Evolutionary conservation across 2,888 invertebrate species (phyloP).

Genomic region (Sycophila texana): DNA sequence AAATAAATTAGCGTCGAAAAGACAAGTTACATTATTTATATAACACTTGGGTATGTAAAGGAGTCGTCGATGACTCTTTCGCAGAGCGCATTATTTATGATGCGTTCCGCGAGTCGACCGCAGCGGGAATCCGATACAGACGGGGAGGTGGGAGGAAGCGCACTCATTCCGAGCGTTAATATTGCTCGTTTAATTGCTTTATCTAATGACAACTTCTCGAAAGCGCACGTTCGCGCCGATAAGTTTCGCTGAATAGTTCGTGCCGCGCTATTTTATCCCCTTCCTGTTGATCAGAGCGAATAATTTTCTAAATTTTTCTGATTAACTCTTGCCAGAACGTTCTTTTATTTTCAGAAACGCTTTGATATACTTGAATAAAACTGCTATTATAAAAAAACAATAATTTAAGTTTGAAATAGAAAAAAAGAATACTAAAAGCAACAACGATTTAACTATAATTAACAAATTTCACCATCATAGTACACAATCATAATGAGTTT

Average conservation of each 20-base stretch:
- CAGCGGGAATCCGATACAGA: constrained; percentile 30
- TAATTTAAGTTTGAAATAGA: too few species aligned
- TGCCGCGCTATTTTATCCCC: neutral
- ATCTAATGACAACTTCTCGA: constrained; percentile 50
- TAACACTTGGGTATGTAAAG: constrained; percentile 33
- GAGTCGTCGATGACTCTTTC: constrained; percentile 27
- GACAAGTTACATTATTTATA: constrained; percentile 44
- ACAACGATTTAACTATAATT: too few species aligned
- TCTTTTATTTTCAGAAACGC: too few species aligned
- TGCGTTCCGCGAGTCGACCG: constrained; percentile 9
- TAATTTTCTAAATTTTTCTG: too few species aligned
- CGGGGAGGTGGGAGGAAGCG: neutral
- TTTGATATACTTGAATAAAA: too few species aligned
- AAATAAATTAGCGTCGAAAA: constrained; percentile 37
- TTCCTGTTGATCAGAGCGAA: neutral
- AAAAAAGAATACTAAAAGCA: too few species aligned
- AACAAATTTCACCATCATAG: too few species aligned
- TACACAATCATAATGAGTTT: too few species aligned
- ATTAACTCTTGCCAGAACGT: too few species aligned
- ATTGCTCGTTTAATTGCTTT: constrained; percentile 29
- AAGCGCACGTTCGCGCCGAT: constrained; percentile 37
- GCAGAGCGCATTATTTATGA: constrained; percentile 44
- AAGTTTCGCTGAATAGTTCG: constrained; percentile 46
- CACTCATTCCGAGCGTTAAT: constrained; percentile 35
- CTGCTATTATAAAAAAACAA: too few species aligned